Evolutionary conservation across 1,140 invertebrate species (phyloP).

Genomic region (Drosophila repletoides): DNA sequence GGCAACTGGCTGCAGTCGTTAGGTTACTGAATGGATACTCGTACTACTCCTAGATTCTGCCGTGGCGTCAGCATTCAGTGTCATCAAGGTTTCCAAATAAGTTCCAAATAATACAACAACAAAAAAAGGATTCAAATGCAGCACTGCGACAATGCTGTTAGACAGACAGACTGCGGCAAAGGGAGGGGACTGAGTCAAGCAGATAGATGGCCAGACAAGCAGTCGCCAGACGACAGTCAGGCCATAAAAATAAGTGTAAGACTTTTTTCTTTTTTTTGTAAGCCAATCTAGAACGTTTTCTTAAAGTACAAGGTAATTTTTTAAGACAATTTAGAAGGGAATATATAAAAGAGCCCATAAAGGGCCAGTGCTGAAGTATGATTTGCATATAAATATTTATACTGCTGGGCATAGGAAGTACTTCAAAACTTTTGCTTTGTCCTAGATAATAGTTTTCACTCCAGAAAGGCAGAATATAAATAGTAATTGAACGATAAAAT

Average conservation of each 20-base stretch:
- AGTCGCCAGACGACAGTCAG: conserved; percentile 35
- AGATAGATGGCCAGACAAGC: conserved; percentile 33
- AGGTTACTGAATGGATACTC: conserved; percentile 33
- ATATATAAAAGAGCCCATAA: too few relatives aligned
- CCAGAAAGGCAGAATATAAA: too few relatives aligned
- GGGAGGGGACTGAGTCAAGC: background rate
- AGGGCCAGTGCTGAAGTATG: too few relatives aligned
- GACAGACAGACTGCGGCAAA: conserved; percentile 40
- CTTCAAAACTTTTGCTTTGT: too few relatives aligned
- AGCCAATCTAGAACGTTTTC: background rate
- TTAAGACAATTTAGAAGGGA: too few relatives aligned
- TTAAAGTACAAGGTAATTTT: background rate
- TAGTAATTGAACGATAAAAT: too few relatives aligned
- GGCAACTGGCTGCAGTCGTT: conserved; percentile 70
- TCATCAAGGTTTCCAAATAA: conserved; percentile 41
- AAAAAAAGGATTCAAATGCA: conserved; percentile 45
- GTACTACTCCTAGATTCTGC: too few relatives aligned
- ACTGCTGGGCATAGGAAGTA: too few relatives aligned
- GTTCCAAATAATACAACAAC: conserved; percentile 13
- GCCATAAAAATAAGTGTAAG: conserved; percentile 34
- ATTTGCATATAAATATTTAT: too few relatives aligned
- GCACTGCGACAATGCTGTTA: conserved; percentile 69
- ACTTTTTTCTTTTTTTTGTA: too few relatives aligned
- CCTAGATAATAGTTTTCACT: too few relatives aligned
- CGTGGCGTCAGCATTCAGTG: conserved; percentile 52